Evolutionary conservation across 2,888 invertebrate species (phyloP), one percentile per base, ranked within the genome.

Genomic region (Idaea biselata): DNA sequence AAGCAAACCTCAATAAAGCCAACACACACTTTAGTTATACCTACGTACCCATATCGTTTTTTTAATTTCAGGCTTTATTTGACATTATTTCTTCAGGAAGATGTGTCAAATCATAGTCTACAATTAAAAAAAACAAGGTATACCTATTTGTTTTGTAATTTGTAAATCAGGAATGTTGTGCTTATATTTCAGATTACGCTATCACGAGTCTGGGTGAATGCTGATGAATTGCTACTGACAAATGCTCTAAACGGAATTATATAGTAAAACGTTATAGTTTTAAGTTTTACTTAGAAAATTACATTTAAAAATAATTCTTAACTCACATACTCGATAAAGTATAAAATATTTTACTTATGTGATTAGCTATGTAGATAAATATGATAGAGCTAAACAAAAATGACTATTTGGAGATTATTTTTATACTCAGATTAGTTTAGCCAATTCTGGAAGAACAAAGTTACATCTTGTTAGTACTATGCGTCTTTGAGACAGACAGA

Each of bases 141-240:
- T 25, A 25, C 25, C 25, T 25, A 25, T 25, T 25, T 5, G 25
- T 25, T 33, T 33, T 11, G 33, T 33, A 11, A 33, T 14, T 44
- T 44, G 8, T 11, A 44, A 44, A 44, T 44, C 44, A 44, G 25
- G 25, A 25, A 25, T 44, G 14, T 25, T 32, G 16, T 31, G 16
- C 14, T 16, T 25, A 63, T 17, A 55, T 31, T 87, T 59, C 89
- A 94, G 94, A 92, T 88, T 94, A 93, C 77, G 94, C 93, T 61
- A 93, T 93, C 71, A 93, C 94, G 16, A 93, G 93, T 74, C 81
- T 92, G 61, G 94, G 94, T 31, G 94, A 93, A 78, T 94, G 94
- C 83, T 94, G 88, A 91, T 81, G 60, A 14, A 14, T 14, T 17
- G 8, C n/a, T 25, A 18, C 55, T 25, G 7, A 16, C 25, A 58